phyloP scores from a whole-genome alignment of 2,113 vertebrate genomes.

The Podocnemis expansa region DNA sequence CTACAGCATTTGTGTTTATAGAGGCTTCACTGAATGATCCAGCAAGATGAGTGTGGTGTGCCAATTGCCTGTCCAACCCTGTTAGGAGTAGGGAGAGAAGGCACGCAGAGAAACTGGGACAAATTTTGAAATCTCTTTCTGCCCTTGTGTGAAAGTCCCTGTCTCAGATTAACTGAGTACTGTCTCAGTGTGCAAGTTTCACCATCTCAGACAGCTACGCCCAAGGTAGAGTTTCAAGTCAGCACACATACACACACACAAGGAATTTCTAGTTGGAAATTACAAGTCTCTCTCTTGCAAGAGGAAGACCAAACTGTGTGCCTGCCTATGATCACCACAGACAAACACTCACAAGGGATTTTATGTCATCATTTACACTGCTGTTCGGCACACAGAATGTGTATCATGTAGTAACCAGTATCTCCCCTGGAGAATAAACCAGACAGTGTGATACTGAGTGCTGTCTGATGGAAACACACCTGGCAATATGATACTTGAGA shows the following conservation, averaged over 20 bases:
- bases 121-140: neutral
- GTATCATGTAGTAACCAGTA: fast-evolving
- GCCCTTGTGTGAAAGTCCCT: neutral
- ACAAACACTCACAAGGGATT: fast-evolving
- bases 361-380: fast-evolving
- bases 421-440: fast-evolving
- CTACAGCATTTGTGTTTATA: neutral
- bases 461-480: fast-evolving
- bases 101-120: neutral
- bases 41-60: fast-evolving
- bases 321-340: fast-evolving
- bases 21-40: neutral
- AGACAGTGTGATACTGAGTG: neutral
- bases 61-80: neutral
- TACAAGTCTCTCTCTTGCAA: fast-evolving
- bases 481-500: fast-evolving
- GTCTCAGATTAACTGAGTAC: neutral
- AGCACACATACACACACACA: neutral
- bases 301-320: fast-evolving
- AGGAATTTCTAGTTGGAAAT: neutral
- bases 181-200: fast-evolving
- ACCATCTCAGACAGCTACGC: neutral
- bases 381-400: fast-evolving
- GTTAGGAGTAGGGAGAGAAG: neutral
- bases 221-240: neutral